Evolutionary conservation across 2,797 vertebrate species (phyloP).

Genomic region (Sciurus vulgaris): DNA sequence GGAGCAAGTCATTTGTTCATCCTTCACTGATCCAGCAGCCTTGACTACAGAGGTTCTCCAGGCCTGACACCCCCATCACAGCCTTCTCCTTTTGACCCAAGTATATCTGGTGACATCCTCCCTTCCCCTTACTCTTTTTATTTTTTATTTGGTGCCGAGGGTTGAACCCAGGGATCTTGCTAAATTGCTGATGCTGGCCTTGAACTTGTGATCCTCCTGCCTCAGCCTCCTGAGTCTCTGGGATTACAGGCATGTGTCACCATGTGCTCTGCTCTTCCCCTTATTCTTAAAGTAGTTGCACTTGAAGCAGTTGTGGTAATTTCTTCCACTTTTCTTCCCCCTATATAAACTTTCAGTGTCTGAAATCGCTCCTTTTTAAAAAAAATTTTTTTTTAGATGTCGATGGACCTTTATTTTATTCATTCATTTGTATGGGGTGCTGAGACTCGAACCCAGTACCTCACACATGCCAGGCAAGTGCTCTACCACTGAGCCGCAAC

Average conservation of each 20-base stretch:
- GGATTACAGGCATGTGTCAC: not conserved
- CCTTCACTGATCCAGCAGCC: not conserved
- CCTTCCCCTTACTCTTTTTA: too few species aligned
- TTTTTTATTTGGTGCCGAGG: not conserved
- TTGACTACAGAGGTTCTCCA: not conserved
- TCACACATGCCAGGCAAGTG: too few species aligned
- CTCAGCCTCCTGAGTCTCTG: too few species aligned
- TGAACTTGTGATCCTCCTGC: not conserved
- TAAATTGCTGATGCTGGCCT: not conserved
- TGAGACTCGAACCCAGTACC: too few species aligned
- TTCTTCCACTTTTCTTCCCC: not conserved
- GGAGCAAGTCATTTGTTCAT: not conserved
- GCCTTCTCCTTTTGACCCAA: not conserved
- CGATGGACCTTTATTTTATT: too few species aligned
- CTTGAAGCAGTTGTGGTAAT: not conserved
- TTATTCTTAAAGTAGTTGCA: not conserved
- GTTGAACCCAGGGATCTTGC: not conserved
- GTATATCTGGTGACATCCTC: not conserved
- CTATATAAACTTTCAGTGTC: not conserved
- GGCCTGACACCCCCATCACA: fast-evolving
- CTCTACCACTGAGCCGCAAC: too few species aligned
- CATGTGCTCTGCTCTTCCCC: too few species aligned
- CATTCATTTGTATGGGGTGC: too few species aligned
- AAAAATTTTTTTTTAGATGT: too few species aligned
- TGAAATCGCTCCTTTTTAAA: not conserved